phyloP scores from a whole-genome alignment of 2,113 vertebrate genomes.

The Microcebus jonahi region DNA sequence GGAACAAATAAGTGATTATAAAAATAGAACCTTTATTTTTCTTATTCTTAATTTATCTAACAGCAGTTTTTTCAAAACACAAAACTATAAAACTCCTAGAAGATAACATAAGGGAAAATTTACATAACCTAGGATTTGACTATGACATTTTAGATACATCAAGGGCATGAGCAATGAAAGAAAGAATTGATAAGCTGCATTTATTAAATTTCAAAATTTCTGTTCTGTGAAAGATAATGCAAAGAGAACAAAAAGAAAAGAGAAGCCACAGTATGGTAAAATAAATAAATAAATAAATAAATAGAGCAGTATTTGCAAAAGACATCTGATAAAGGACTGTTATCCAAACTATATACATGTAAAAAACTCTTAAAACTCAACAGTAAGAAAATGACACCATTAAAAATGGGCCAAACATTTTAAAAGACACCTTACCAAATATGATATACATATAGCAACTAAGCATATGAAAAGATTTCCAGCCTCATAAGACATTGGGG shows the following conservation, averaged over 20 bases:
- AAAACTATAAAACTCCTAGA: neutral
- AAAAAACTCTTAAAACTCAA: neutral
- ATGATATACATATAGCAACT: neutral
- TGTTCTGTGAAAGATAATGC: neutral
- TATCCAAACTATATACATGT: neutral
- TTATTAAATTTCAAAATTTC: neutral
- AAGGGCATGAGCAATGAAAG: neutral
- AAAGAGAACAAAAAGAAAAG: neutral
- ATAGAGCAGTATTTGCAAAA: neutral
- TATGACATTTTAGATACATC: neutral
- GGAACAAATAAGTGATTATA: neutral
- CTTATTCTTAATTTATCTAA: neutral
- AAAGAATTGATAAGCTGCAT: neutral
- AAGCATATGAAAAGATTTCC: neutral
- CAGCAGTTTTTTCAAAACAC: neutral
- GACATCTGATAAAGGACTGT: neutral
- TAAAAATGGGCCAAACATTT: neutral
- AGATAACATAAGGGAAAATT: neutral
- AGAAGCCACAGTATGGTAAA: neutral
- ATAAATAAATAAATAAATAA: neutral
- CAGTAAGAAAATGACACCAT: neutral
- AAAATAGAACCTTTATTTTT: neutral
- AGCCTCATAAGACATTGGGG: neutral
- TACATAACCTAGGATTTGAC: neutral
- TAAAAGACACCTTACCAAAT: neutral